These are phyloP conservation scores for Ceratina australensis DNA, from an alignment of 1,140 invertebrate genomes.

Conservation along the genomic window DNA sequence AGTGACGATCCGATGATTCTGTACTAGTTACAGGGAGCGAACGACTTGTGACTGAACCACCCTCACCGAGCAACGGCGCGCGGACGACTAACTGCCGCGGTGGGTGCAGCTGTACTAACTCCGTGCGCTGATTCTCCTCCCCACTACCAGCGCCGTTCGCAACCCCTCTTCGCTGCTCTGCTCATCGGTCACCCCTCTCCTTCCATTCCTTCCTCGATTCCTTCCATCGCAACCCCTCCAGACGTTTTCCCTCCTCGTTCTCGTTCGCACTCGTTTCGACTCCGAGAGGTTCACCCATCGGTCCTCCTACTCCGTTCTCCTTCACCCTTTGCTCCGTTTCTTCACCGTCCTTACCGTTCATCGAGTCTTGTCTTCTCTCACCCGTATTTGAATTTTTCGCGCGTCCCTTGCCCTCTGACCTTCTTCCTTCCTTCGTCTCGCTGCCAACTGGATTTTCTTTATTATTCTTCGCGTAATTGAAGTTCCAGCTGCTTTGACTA, in stretches of 20 bases:
- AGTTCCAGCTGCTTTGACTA: neutral
- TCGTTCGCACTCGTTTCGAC: neutral
- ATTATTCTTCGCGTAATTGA: no score
- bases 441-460: neutral
- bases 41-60: constrained; percentile 43
- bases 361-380: constrained; percentile 20
- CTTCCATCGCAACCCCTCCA: constrained; percentile 12
- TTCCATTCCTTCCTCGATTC: constrained; percentile 26
- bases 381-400: constrained; percentile 4
- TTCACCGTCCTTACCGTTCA: neutral
- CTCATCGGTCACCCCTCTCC: constrained; percentile 7
- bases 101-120: constrained; percentile 69
- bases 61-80: constrained; percentile 76
- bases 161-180: constrained; percentile 10
- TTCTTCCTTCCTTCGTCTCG: neutral
- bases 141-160: constrained; percentile 18
- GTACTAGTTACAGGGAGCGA: constrained; percentile 24
- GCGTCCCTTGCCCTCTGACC: neutral
- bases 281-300: neutral
- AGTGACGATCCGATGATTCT: constrained; percentile 46
- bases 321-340: constrained; percentile 25
- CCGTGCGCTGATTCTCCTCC: constrained; percentile 48
- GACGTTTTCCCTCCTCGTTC: neutral
- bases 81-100: constrained; percentile 74
- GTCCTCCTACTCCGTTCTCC: constrained; percentile 16